These are phyloP conservation scores for Ovis canadensis DNA, from an alignment of 2,113 vertebrate species.

Conservation along the genomic window DNA sequence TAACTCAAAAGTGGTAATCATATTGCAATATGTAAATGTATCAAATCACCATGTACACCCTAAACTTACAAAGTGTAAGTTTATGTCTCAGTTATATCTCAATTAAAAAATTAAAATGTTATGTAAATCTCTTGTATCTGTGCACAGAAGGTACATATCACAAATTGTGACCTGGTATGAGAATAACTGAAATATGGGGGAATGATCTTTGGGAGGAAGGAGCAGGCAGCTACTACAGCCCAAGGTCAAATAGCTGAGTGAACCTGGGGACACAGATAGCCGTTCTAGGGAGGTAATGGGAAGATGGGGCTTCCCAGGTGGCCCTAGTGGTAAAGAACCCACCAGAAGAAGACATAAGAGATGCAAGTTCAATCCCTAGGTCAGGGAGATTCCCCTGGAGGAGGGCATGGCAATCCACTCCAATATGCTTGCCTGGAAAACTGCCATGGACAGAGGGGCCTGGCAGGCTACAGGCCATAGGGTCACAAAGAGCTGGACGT, in stretches of 20 bases:
- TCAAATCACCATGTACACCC: neutral
- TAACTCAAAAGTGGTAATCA: neutral
- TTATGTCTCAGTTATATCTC: neutral
- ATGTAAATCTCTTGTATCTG: neutral
- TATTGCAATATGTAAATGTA: neutral
- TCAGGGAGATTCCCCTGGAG: neutral
- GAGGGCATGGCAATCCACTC: neutral
- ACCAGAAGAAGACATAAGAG: neutral
- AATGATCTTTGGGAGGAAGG: neutral
- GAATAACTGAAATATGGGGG: neutral
- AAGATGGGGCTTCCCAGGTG: neutral
- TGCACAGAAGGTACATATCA: neutral
- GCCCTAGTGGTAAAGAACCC: neutral
- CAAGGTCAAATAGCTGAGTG: neutral
- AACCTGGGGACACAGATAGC: accelerated
- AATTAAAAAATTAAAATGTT: neutral
- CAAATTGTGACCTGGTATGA: neutral
- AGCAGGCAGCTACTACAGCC: neutral
- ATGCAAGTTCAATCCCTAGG: neutral
- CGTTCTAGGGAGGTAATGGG: neutral
- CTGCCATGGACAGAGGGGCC: neutral
- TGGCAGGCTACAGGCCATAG: neutral
- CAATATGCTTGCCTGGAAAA: neutral
- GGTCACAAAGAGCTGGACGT: neutral
- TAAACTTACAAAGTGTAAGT: neutral